phyloP scores from a whole-genome alignment of 2,888 invertebrate species.

The Neoaliturus tenellus region DNA sequence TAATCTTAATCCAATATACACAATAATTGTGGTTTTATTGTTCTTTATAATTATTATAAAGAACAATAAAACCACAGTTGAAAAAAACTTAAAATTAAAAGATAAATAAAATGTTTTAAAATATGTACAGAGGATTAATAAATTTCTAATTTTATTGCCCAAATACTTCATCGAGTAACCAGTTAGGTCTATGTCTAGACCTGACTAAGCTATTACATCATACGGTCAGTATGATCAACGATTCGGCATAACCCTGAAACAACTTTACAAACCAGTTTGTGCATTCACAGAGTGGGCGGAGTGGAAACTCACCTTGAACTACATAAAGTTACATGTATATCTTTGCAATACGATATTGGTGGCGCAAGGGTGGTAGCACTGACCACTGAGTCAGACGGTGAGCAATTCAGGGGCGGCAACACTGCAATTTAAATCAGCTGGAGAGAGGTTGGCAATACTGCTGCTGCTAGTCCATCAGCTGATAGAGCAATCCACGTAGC shows the following conservation, averaged over 20 bases:
- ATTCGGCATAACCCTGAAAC: conserved; percentile 19
- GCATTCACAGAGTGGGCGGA: conserved; percentile 17
- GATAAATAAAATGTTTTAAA: too few relatives aligned
- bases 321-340: conserved; percentile 1
- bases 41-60: too few relatives aligned
- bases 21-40: too few relatives aligned
- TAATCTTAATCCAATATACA: too few relatives aligned
- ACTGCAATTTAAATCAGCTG: neutral
- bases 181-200: too few relatives aligned
- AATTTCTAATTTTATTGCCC: too few relatives aligned
- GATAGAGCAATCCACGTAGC: neutral
- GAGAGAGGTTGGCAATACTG: neutral
- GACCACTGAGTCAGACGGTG: neutral
- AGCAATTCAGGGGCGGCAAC: neutral
- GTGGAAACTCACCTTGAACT: conserved; percentile 17
- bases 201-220: too few relatives aligned
- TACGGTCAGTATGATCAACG: neutral
- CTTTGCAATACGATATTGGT: conserved; percentile 11
- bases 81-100: too few relatives aligned
- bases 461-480: conserved; percentile 1
- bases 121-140: too few relatives aligned
- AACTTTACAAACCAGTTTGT: conserved; percentile 7
- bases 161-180: too few relatives aligned
- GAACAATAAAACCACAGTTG: too few relatives aligned
- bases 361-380: conserved; percentile 5